Evolutionary conservation across 2,797 vertebrate species (phyloP).

Genomic region (Acrossocheilus wenchowensis): DNA sequence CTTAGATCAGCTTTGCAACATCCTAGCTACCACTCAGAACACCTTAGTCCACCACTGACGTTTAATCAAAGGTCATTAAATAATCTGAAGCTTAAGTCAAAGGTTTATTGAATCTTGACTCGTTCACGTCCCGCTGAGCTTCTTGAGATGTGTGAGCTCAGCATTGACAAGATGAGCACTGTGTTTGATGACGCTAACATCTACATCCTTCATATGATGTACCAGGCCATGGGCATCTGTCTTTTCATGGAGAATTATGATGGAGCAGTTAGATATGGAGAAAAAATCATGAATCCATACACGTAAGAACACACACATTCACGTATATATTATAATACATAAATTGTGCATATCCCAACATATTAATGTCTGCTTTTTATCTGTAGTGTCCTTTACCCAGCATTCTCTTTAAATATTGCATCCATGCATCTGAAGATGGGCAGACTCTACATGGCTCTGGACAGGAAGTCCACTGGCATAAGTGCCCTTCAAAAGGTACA

Average conservation of each 20-base stretch:
- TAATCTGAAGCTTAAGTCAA: not conserved
- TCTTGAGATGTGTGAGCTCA: constrained; percentile 93
- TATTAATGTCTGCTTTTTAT: not conserved
- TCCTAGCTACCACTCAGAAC: not conserved
- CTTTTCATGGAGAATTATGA: constrained; percentile 81
- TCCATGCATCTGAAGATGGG: constrained; percentile 96
- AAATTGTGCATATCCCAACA: not conserved
- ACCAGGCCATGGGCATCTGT: constrained; percentile 98
- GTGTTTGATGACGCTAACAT: constrained; percentile 91
- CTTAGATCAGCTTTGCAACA: not conserved
- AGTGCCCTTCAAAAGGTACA: constrained; percentile 88
- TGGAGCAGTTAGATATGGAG: constrained; percentile 86
- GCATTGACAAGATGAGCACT: constrained; percentile 90
- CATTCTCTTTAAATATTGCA: constrained; percentile 92
- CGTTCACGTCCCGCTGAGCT: constrained; percentile 86
- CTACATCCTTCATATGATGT: constrained; percentile 97
- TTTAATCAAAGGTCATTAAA: not conserved
- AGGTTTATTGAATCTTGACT: constrained; percentile 79
- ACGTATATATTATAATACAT: not conserved
- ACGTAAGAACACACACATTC: constrained; percentile 75
- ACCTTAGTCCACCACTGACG: not conserved
- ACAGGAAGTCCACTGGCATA: constrained; percentile 75
- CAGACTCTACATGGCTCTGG: constrained; percentile 84
- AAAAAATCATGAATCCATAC: constrained; percentile 91
- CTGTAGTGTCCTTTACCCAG: constrained; percentile 86